phyloP scores from a whole-genome alignment of 2,888 invertebrate species.

The Zele albiditarsus region DNA sequence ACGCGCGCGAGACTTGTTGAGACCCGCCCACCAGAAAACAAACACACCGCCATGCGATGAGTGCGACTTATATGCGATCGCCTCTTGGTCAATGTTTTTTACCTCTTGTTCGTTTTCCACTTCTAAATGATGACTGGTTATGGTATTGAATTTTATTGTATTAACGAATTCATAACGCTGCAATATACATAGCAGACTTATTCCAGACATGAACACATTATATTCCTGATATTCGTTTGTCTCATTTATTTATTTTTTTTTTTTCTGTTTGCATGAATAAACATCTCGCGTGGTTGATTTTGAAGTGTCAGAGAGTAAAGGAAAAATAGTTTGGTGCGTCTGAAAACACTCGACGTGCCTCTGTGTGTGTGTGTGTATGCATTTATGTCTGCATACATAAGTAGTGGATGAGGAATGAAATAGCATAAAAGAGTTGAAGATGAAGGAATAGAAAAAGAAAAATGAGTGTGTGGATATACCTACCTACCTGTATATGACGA shows the following conservation, averaged over 20 bases:
- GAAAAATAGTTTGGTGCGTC: slow-evolving; percentile 38
- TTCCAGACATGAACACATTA: background rate
- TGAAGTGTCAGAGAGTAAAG: slow-evolving; percentile 5
- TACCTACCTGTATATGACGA: slow-evolving; percentile 12
- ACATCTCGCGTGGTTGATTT: background rate
- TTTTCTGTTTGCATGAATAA: slow-evolving; percentile 35
- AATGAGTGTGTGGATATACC: slow-evolving; percentile 7
- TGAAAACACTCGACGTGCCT: slow-evolving; percentile 22
- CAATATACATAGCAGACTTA: background rate
- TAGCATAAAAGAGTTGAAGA: slow-evolving; percentile 29
- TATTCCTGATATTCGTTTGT: slow-evolving; percentile 35
- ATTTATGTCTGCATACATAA: slow-evolving; percentile 30
- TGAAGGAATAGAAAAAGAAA: slow-evolving; percentile 11
- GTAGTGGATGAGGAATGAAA: slow-evolving; percentile 24
- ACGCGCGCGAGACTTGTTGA: slow-evolving; percentile 44
- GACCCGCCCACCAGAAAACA: slow-evolving; percentile 68
- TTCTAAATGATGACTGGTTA: slow-evolving; percentile 2
- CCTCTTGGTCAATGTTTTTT: slow-evolving; percentile 41
- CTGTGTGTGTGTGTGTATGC: background rate
- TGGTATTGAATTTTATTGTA: slow-evolving; percentile 11
- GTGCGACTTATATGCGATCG: slow-evolving; percentile 40
- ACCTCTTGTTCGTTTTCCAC: background rate
- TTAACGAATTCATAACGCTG: background rate
- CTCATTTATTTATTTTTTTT: slow-evolving; percentile 31
- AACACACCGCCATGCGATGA: slow-evolving; percentile 58